Percentiles rank a stretch among this genome's conserved stretches.
Conservation (phyloP, 2,888 invertebrate genomes). For the Drosophila anomalipes region DNA sequence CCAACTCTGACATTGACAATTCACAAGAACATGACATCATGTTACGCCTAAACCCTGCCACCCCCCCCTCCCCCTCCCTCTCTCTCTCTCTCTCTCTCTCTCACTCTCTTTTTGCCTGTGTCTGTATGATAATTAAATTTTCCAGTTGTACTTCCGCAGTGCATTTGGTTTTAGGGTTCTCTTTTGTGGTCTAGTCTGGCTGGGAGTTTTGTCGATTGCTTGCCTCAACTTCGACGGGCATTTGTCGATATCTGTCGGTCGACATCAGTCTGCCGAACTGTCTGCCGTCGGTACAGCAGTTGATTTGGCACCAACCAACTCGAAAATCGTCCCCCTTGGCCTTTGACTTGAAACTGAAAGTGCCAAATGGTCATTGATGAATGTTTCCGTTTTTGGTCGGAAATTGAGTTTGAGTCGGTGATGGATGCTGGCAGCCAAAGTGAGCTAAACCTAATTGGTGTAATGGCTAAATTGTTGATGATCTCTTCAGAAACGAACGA, state of each 20-base stretch:
- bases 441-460: constrained; percentile 46
- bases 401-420: constrained; percentile 43
- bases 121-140: constrained; percentile 71
- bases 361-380: constrained; percentile 71
- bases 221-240: constrained; percentile 47
- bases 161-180: constrained; percentile 30
- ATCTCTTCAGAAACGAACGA: not conserved
- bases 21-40: constrained; percentile 64
- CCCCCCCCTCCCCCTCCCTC: not conserved
- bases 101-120: constrained; percentile 27
- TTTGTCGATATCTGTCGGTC: constrained; percentile 44
- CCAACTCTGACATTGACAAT: constrained; percentile 68
- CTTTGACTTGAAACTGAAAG: constrained; percentile 68
- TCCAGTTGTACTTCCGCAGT: constrained; percentile 68
- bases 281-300: constrained; percentile 48
- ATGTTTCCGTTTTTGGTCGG: constrained; percentile 60
- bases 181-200: constrained; percentile 12
- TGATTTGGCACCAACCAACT: constrained; percentile 63
- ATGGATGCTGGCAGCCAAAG: constrained; percentile 29
- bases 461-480: constrained; percentile 38
- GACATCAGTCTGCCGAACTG: constrained; percentile 13
- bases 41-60: constrained; percentile 5
- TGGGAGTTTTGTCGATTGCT: constrained; percentile 36
- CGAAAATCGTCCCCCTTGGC: constrained; percentile 45
- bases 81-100: not conserved